Evolutionary conservation across 2,888 invertebrate species (phyloP), one percentile per base, ranked within the genome.

Genomic region (Megaustenia siamemsis): DNA sequence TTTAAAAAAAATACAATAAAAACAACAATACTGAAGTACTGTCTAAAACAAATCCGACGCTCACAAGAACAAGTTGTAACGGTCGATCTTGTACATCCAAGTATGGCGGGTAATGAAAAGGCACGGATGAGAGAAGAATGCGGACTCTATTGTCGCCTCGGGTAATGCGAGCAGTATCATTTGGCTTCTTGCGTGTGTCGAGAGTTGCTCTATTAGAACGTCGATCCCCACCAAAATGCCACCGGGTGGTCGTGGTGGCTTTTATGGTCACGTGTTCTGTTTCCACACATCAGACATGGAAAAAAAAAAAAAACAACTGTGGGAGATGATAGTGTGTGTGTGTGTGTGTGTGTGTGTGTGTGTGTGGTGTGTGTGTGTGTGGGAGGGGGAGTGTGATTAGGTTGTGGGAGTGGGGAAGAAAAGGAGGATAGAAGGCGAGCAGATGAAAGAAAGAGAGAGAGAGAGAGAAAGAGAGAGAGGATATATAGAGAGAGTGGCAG

Each of bases 171-270:
- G 71, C 45, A 28, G 8, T 43, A 73, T 73, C 45, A 73, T 28
- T 45, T 73, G 71, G 15, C 43, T 28, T 5, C 24, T 45, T 12
- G 71, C 71, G 28, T 45, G 71, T 45, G 71, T 45, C 45, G 18
- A n/a, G 45, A 45, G 45, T 45, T 73, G 45, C 28, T 45, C 45
- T 73, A 45, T 40, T 45, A 45, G 8, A 28, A 78, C 32, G n/a
- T 40, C 28, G n/a, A n/a, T 21, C 28, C 18, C 38, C 43, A 43
- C 24, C 43, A 43, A 43, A 43, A 63, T 63, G 56, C 60, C 60
- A 38, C 24, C 77, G 35, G 28, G 38, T 40, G 78, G 75, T 28
- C 63, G 38, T 40, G 78, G 75, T 75, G 45, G 71, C 71, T 71
- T 38, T 43, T 38, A 12, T 12, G 40, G 56, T 38, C 53, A 24